Evolutionary conservation across 2,797 vertebrate species (phyloP).

Genomic region (Trematocara caparti): DNA sequence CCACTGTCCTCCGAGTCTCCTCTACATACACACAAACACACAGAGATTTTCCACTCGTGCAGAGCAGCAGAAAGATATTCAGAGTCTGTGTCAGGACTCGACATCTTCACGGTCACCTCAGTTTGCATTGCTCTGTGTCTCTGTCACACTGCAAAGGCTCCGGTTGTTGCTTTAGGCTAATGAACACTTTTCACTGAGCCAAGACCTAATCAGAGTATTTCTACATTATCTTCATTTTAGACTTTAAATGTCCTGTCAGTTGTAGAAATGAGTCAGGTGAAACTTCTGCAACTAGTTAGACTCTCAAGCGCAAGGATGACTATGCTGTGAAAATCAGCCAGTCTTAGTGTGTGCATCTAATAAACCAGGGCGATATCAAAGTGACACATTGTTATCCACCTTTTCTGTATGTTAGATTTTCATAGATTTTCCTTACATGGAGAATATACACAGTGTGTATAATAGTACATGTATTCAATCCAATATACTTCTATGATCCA

Average conservation of each 20-base stretch:
- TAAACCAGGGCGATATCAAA: neutral
- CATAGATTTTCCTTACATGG: neutral
- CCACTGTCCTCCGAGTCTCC: conserved; percentile 50
- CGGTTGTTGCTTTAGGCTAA: neutral
- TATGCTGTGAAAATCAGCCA: neutral
- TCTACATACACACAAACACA: conserved; percentile 14
- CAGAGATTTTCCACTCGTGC: conserved; percentile 7
- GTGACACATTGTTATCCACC: neutral
- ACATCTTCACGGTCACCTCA: neutral
- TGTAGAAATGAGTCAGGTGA: neutral
- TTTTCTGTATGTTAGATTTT: neutral
- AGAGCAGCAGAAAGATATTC: neutral
- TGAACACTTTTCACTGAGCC: neutral
- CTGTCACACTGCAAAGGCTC: neutral
- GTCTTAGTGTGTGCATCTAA: neutral
- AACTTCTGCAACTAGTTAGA: neutral
- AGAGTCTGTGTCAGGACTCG: neutral
- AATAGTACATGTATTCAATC: neutral
- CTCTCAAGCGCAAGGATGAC: neutral
- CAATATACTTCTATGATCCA: neutral
- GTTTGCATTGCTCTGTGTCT: neutral
- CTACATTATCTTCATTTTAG: neutral
- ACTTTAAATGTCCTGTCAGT: neutral
- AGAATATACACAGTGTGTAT: neutral
- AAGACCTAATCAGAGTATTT: neutral